A percentile compares a stretch with the other conserved stretches of the same genome.
Conservation (phyloP, 2,888 invertebrate species). For the Papilio elwesi region DNA sequence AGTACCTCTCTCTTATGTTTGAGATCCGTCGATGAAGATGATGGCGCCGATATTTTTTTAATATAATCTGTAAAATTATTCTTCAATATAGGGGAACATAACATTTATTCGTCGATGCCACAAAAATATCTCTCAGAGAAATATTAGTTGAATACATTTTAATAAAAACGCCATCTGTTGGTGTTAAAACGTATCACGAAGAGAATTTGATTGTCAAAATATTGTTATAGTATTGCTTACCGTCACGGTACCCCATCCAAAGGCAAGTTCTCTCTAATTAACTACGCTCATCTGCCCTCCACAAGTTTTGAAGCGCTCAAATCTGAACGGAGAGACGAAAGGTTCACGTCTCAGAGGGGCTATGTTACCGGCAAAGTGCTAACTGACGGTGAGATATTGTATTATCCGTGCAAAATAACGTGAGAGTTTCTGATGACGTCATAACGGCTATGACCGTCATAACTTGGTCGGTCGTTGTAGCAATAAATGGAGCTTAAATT, state of each 20-base stretch:
- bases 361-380: slow-evolving; percentile 75
- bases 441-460: too few species aligned
- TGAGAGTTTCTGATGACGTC: too few species aligned
- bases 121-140: not conserved
- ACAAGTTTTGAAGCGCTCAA: slow-evolving; percentile 58
- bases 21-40: too few species aligned
- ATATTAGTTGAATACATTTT: not conserved
- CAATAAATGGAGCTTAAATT: too few species aligned
- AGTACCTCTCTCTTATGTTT: too few species aligned
- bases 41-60: too few species aligned
- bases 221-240: slow-evolving; percentile 54
- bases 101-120: too few species aligned
- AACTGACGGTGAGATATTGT: slow-evolving; percentile 53
- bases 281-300: slow-evolving; percentile 71
- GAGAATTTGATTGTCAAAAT: too few species aligned
- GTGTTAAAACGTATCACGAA: too few species aligned
- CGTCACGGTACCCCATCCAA: slow-evolving; percentile 37
- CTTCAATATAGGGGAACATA: too few species aligned
- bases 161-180: not conserved
- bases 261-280: slow-evolving; percentile 73
- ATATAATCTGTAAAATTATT: too few species aligned
- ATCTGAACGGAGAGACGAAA: slow-evolving; percentile 60
- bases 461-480: too few species aligned
- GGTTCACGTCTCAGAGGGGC: slow-evolving; percentile 62
- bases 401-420: not conserved